Base-by-base conservation (phyloP, 2,113 vertebrate species). In the Indicator indicator region DNA sequence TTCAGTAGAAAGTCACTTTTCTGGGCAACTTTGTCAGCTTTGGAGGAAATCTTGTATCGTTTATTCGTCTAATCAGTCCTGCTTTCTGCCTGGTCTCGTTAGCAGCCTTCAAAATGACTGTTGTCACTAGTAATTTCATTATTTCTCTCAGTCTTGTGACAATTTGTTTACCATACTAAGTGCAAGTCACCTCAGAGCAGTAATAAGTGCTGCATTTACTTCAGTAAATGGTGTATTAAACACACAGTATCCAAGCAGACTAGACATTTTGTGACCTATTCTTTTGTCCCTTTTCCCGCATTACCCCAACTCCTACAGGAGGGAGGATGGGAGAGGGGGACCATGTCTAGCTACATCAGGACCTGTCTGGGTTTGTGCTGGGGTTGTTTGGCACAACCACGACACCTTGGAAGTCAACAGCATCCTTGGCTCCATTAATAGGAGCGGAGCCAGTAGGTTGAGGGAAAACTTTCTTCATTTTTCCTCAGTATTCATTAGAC, bases 11-110 rank as follows among this genome's bases (percentile, higher is more conserved):
- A 40, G 18, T 18, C 4, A 8, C 15, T 70, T 91, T 48, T 40
- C 76, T 16, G 9, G 60, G 36, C 12, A 23, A 55, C 30, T 62
- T 2, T 24, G 5, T 90, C 93, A 84, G 42, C 55, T 90, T 28
- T 14, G 42, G 50, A 93, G 54, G 42, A 94, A 60, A 40, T 94
- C 36, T 38, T 40, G 20, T 24, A 13, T 36, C 70, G 27, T 36
- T 92, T 92, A 40, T 82, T 69, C 74, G 50, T 58, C 71, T 87
- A 58, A 88, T 71, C 38, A 89, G n/a, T 94, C 91, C 71, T 23
- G 72, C 56, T 83, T 72, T 80, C 89, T 94, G 60, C 15, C 93
- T 89, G 68, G 2, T 88, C 33, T 83, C 46, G 69, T 88, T 95
- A 75, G 42, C 48, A 44, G 12, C 69, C 73, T 81, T 59, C 48